Evolutionary conservation across 2,797 vertebrate genomes (phyloP), one percentile per base, ranked within the genome.

Genomic region (Mastacembelus armatus): DNA sequence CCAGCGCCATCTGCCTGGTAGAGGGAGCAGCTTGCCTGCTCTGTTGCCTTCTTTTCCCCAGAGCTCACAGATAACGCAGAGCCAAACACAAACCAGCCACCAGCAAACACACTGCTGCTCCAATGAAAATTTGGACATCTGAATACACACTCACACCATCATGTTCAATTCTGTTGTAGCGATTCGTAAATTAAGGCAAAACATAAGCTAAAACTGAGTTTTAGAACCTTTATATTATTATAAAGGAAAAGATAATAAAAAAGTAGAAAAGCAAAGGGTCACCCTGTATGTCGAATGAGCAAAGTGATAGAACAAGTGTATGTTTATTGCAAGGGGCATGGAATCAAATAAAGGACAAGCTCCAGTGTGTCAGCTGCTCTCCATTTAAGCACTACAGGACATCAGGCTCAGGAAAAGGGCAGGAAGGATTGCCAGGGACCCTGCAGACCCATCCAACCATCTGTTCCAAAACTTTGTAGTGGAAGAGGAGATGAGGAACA

Each of bases 1-100:
- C 62, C 47, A 56, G 56, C 65, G 47, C 89, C 90, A 80, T 91
- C 90, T 92, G 88, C 85, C 58, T 83, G 74, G 50, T 70, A 68
- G 58, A 80, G 67, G 36, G 78, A 89, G 85, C 89, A 85, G 86
- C 83, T 78, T 82, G 85, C 59, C 75, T 82, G 78, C 74, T 78
- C 74, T 57, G 61, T 64, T 76, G 71, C 62, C 54, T 73, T 55
- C 55, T 77, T 84, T 82, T 77, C 80, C 83, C 83, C 71, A 6
- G 39, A 38, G 75, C 52, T 76, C 39, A 38, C 10, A 12, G 65
- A 75, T 57, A 78, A 65, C 49, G 16, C 19, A 64, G 44, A 56
- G 61, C 68, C 71, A 66, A 81, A 72, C 51, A 45, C 57, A 45
- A 66, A 67, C 47, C 56, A 65, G 52, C 56, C 24, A 75, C 58